phyloP scores from a whole-genome alignment of 2,888 invertebrate genomes.

The Chrysomela aeneicollis region DNA sequence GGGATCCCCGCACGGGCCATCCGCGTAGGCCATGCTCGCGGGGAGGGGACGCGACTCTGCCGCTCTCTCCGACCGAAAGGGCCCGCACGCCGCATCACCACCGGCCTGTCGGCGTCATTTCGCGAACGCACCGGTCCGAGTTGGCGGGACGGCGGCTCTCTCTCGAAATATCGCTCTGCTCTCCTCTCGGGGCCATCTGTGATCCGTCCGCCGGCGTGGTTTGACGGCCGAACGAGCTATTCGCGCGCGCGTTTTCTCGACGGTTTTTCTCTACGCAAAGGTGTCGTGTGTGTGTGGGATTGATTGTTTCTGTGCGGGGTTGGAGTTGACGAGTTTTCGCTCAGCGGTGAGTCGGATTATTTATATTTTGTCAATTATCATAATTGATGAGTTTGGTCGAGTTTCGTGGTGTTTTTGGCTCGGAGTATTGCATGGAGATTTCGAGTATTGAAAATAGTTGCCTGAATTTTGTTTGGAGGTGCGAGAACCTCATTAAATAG shows the following conservation, averaged over 20 bases:
- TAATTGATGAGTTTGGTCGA: no score
- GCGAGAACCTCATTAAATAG: no score
- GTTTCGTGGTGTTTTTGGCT: no score
- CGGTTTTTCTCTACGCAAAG: not conserved
- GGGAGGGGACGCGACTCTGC: slow-evolving; percentile 22
- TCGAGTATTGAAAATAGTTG: no score
- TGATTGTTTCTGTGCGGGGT: no score
- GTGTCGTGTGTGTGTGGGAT: not conserved
- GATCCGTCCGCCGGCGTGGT: slow-evolving; percentile 4
- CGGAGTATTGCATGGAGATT: no score
- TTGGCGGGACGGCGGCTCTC: slow-evolving; percentile 35
- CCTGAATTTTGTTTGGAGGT: no score
- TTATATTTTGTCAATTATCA: no score
- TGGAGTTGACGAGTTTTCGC: no score
- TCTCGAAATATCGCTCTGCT: slow-evolving; percentile 16
- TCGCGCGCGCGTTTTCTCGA: not conserved
- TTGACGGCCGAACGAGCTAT: no score
- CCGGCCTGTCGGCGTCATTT: slow-evolving; percentile 43
- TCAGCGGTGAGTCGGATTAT: no score
- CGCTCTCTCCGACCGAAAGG: slow-evolving; percentile 30
- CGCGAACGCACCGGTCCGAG: slow-evolving; percentile 55
- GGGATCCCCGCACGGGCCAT: slow-evolving; percentile 57
- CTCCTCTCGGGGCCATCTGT: slow-evolving; percentile 8
- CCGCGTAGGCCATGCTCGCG: slow-evolving; percentile 32
- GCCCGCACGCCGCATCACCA: slow-evolving; percentile 26